These are phyloP conservation scores for Pristionchus mayeri DNA, from an alignment of 2,888 invertebrate species.

Conservation along the genomic window DNA sequence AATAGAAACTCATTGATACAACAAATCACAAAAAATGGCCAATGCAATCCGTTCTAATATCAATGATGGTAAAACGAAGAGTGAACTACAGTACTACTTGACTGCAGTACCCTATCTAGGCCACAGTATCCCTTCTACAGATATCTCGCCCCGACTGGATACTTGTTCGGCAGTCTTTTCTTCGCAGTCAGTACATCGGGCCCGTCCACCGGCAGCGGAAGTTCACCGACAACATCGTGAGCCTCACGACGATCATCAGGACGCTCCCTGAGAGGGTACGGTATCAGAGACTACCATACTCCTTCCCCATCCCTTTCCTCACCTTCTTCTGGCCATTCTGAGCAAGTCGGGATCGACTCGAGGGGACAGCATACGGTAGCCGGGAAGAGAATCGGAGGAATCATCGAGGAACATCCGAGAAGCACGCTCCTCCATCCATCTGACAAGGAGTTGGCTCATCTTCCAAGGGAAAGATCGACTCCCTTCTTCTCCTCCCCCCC, in stretches of 20 bases:
- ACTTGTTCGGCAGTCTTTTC: conserved; percentile 49
- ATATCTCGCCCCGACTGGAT: conserved; percentile 49
- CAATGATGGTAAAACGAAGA: too few species aligned
- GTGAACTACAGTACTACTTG: too few species aligned
- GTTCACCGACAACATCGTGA: conserved; percentile 72
- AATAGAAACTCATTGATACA: too few species aligned
- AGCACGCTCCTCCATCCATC: conserved; percentile 71
- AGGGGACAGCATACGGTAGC: conserved; percentile 82
- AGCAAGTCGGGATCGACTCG: conserved; percentile 73
- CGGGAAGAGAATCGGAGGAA: conserved; percentile 54
- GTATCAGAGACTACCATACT: neutral
- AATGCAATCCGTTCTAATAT: too few species aligned
- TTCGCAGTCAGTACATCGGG: conserved; percentile 33
- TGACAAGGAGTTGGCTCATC: conserved; percentile 28
- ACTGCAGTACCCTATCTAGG: too few species aligned
- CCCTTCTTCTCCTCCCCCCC: conserved; percentile 55
- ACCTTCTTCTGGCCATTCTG: conserved; percentile 59
- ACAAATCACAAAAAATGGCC: too few species aligned
- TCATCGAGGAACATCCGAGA: conserved; percentile 72
- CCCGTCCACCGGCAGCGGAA: conserved; percentile 66
- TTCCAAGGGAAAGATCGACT: neutral
- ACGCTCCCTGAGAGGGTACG: conserved; percentile 22
- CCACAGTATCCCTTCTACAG: too few species aligned
- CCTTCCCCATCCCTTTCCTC: neutral
- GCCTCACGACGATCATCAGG: conserved; percentile 61